Evolutionary conservation across 2,888 invertebrate species (phyloP), one percentile per base, ranked within the genome.

Genomic region (Sabatieria punctata): DNA sequence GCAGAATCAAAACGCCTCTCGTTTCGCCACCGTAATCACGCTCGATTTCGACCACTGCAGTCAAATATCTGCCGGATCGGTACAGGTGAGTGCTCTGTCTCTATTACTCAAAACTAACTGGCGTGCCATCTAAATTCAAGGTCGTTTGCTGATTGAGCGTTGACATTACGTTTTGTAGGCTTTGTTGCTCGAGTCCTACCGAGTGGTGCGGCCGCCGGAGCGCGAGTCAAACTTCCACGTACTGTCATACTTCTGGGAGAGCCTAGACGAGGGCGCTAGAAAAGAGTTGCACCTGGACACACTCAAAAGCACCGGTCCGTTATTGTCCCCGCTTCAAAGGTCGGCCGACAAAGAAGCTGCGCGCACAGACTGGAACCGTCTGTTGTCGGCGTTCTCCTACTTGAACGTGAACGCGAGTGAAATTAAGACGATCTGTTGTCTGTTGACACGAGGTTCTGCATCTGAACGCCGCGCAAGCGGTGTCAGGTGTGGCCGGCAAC

Each of bases 11-110:
- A 84, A 85, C 69, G 85, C 89, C 13, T 85, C 88, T 0, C 77
- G 88, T 45, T 85, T 82, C 68, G 83, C 88, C 1, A 85, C 86
- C 57, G 75, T 91, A n/a, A 79, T 86, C 55, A 85, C 85, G 46
- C 69, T 95, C 55, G 91, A 93, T 67, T 89, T 89, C 67, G 91
- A 93, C 70, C 85, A 88, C 60, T 80, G 82, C 40, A 89, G 89
- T 82, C 56, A 2, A 54, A 57, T 41, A 52, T 53, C 18, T 37
- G 56, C 26, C 50, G 52, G 57, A 54, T n/a, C 44, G 43, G 22
- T 43, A 6, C 37, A 49, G 41, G 46, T 46, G 23, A 8, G 8
- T 21, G 38, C n/a, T n/a, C n/a, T n/a, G n/a, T n/a, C n/a, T n/a
- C n/a, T n/a, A n/a, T n/a, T n/a, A n/a, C n/a, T n/a, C n/a, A n/a